phyloP scores from a whole-genome alignment of 2,888 invertebrate genomes.

The Brenthis ino region DNA sequence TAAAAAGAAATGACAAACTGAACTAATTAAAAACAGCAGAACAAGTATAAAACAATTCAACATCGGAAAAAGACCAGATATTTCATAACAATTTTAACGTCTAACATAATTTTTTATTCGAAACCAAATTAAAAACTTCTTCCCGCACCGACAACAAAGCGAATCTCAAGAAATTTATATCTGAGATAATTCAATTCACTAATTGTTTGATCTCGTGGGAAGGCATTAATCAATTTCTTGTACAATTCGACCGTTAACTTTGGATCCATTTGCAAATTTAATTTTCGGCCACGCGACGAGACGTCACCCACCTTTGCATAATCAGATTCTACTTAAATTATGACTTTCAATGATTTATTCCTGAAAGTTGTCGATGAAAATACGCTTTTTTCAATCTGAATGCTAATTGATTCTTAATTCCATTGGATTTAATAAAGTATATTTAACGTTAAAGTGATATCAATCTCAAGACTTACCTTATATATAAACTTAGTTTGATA shows the following conservation, averaged over 20 bases:
- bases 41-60: slow-evolving; percentile 20
- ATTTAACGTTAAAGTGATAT: neutral
- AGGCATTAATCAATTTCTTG: slow-evolving; percentile 74
- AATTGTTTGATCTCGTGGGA: slow-evolving; percentile 67
- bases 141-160: slow-evolving; percentile 40
- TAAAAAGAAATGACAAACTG: slow-evolving; percentile 1
- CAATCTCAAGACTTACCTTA: no score
- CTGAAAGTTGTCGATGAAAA: slow-evolving; percentile 55
- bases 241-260: slow-evolving; percentile 68
- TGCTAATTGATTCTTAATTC: slow-evolving; percentile 27
- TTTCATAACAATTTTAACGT: slow-evolving; percentile 33
- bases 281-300: slow-evolving; percentile 55
- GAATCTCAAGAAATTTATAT: slow-evolving; percentile 45
- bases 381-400: slow-evolving; percentile 42
- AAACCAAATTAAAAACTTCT: slow-evolving; percentile 39
- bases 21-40: slow-evolving; percentile 20
- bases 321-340: slow-evolving; percentile 69
- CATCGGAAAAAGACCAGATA: slow-evolving; percentile 24
- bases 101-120: slow-evolving; percentile 31
- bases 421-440: slow-evolving; percentile 6
- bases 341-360: slow-evolving; percentile 70
- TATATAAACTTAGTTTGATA: no score
- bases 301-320: slow-evolving; percentile 57
- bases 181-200: slow-evolving; percentile 66
- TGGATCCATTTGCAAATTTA: slow-evolving; percentile 71